phyloP scores from a whole-genome alignment of 2,113 vertebrate species.

The Poicephalus meyeri region DNA sequence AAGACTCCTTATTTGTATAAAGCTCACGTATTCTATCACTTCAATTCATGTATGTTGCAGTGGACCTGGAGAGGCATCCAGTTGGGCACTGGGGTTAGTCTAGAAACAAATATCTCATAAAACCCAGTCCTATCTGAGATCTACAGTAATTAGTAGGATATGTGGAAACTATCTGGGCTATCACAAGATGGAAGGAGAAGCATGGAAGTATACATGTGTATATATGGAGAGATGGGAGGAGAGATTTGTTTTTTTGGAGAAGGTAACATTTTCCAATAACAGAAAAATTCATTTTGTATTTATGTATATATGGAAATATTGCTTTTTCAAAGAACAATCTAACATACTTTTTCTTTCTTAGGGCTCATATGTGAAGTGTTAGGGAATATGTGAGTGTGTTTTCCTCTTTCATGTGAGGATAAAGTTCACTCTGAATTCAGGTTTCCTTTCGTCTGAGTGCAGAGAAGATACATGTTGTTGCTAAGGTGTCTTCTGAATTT shows the following conservation, averaged over 20 bases:
- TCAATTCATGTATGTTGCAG: background rate
- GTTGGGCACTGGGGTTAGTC: background rate
- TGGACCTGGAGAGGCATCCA: background rate
- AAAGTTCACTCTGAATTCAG: background rate
- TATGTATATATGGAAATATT: background rate
- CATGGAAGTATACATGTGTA: rapidly evolving
- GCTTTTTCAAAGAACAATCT: background rate
- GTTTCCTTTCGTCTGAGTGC: background rate
- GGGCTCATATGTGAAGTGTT: background rate
- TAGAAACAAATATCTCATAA: background rate
- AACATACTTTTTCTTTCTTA: background rate
- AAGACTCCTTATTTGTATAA: background rate
- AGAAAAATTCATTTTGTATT: background rate
- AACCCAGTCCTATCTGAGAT: background rate
- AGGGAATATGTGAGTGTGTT: background rate
- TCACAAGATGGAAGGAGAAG: background rate
- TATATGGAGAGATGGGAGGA: background rate
- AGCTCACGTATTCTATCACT: background rate
- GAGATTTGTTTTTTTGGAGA: background rate
- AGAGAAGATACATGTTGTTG: background rate
- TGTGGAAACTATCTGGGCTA: background rate
- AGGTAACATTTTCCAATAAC: background rate
- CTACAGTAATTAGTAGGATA: background rate
- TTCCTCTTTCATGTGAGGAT: background rate
- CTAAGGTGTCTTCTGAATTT: background rate